Conservation (phyloP, 2,797 vertebrate genomes). For the Syndactyla subalaris region DNA sequence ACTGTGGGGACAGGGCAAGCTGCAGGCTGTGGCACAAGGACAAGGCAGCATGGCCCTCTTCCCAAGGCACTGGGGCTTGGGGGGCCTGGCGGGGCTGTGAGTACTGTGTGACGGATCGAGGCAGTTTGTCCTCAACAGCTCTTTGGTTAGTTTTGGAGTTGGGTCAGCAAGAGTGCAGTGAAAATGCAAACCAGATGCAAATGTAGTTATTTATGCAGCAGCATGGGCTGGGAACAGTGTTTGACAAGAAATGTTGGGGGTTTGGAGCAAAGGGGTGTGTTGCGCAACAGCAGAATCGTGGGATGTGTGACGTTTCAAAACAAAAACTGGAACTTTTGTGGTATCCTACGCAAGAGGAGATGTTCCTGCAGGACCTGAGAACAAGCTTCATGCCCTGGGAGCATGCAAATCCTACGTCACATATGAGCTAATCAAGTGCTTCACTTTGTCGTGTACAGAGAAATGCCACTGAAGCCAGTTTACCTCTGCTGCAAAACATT, state of each 20-base stretch:
- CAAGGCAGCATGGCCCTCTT: rapidly evolving
- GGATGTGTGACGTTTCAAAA: background rate
- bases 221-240: background rate
- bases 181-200: conserved; percentile 22
- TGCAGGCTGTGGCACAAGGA: background rate
- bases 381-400: background rate
- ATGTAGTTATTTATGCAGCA: background rate
- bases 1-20: background rate
- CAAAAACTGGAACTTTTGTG: background rate
- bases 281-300: background rate
- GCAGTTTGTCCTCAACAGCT: background rate
- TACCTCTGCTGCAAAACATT: background rate
- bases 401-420: rapidly evolving
- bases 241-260: background rate
- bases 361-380: background rate
- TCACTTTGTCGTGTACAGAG: background rate
- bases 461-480: background rate
- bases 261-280: background rate
- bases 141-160: background rate
- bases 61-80: background rate
- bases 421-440: background rate
- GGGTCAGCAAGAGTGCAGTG: background rate
- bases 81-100: background rate
- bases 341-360: background rate
- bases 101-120: rapidly evolving